Evolutionary conservation across 1,140 invertebrate species (phyloP).

Genomic region (Drosophila sucinea): DNA sequence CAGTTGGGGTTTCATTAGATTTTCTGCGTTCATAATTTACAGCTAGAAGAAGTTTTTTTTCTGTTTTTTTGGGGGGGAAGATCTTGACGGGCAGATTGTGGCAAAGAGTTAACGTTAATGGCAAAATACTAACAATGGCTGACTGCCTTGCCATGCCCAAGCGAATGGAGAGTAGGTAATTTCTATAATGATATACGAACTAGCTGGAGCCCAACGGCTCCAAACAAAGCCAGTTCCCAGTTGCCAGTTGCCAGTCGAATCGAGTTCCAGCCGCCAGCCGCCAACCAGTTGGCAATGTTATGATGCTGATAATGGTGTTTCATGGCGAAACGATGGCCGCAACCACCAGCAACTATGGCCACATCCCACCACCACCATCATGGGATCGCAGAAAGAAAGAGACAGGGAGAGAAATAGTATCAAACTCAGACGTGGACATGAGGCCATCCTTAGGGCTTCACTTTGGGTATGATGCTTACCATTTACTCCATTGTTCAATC

Average conservation of each 20-base stretch:
- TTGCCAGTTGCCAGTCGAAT: conserved; percentile 8
- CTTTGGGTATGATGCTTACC: no score
- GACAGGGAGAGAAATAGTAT: not conserved
- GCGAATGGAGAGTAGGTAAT: conserved; percentile 70
- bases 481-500: conserved; percentile 9
- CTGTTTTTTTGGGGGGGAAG: conserved; percentile 34
- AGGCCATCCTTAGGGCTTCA: not conserved
- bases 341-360: not conserved
- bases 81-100: conserved; percentile 68
- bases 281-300: conserved; percentile 14
- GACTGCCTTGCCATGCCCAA: conserved; percentile 26
- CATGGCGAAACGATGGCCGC: conserved; percentile 5
- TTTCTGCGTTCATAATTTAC: conserved; percentile 67
- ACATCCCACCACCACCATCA: conserved; percentile 16
- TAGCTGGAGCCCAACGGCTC: conserved; percentile 64
- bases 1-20: conserved; percentile 61
- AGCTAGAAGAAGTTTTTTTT: conserved; percentile 41
- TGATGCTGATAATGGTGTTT: conserved; percentile 53
- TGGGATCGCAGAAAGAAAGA: conserved; percentile 46
- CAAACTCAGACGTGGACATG: conserved; percentile 8
- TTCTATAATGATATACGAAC: conserved; percentile 82
- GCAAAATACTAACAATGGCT: conserved; percentile 79
- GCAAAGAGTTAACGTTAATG: conserved; percentile 79
- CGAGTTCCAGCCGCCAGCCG: conserved; percentile 16
- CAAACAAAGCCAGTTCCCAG: conserved; percentile 49